Evolutionary conservation across 1,140 invertebrate species (phyloP), one percentile per base, ranked within the genome.

Genomic region (Neodiprion lecontei): DNA sequence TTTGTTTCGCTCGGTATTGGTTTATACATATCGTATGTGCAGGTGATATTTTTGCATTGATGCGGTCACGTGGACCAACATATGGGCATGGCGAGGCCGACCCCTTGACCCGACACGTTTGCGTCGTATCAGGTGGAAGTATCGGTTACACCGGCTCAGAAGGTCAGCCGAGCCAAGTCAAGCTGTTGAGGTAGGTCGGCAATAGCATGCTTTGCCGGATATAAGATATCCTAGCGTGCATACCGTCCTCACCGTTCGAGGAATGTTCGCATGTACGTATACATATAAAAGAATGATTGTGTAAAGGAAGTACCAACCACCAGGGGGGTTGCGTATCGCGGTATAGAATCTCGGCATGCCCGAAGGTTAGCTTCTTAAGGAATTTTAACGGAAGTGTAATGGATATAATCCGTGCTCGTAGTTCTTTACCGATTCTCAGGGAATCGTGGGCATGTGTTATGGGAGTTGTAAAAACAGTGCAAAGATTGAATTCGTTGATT

Each of bases 21-120:
- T 40, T 40, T 40, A 40, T 40, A 40, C 28, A 40, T 40, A 40
- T 40, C 28, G 28, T 40, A 40, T 40, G 28, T 40, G 28, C 28
- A 1, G 28, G 28, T 40, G 28, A 40, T 40, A 2, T 40, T 40
- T 40, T 40, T 40, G 28, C 28, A 40, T 40, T 40, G 28, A 40
- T 40, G 28, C 28, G 28, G 28, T 40, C 28, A 40, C 28, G 28
- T 40, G 28, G 28, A 5, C 28, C 28, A 40, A 40, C 28, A 61
- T 17, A 14, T 61, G 53, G 7, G 53, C n/a, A 61, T 40, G 28
- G 28, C 5, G 53, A 61, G 53, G 53, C 53, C 11, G 40, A 47
- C 4, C 74, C 21, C 74, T 3, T 67, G 74, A 75, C 69, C 74
- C 61, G 53, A 61, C 74, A 72, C 74, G 74, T 67, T 49, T 67